Evolutionary conservation across 1,140 invertebrate species (phyloP), one percentile per base, ranked within the genome.

Genomic region (Hestina assimilis): DNA sequence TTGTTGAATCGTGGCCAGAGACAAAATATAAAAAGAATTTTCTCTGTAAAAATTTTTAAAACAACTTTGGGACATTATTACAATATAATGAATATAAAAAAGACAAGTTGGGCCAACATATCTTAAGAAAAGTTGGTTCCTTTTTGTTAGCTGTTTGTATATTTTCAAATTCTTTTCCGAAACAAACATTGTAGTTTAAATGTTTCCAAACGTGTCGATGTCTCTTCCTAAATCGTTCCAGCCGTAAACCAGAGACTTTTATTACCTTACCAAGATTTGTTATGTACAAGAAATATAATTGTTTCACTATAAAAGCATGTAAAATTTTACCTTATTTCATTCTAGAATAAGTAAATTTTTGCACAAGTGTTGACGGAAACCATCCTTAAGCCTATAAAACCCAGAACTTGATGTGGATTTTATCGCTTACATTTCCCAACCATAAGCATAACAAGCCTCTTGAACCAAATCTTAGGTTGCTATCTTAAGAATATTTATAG

Each of bases 211-310:
- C 63, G 63, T 70, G 63, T 72, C 66, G 58, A 71, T 71, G 55
- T 66, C 61, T 48, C 61, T 33, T 59, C 69, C 48, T 83, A 79
- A 77, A 79, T 79, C 75, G 28, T 67, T 14, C n/a, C 9, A 58
- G 63, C 58, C 52, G 61, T 83, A 77, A 83, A 79, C 72, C 45
- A 67, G 66, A 72, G 69, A 31, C 55, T 38, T 77, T 80, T 75
- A 79, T 77, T 62, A 61, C 55, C 55, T 33, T 40, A 52, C 43
- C 59, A 66, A 72, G 72, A 79, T 79, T 70, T 68, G 66, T 70
- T 45, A 64, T 59, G 66, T 62, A 71, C 56, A 62, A 61, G 61
- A 59, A 62, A 43, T 56, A 61, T 52, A 53, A 51, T 52, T 61
- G 59, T 63, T 66, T 63, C 46, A 57, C 19, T 35, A 55, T 28